Evolutionary conservation across 2,797 vertebrate genomes (phyloP).

Genomic region (Catharus ustulatus): DNA sequence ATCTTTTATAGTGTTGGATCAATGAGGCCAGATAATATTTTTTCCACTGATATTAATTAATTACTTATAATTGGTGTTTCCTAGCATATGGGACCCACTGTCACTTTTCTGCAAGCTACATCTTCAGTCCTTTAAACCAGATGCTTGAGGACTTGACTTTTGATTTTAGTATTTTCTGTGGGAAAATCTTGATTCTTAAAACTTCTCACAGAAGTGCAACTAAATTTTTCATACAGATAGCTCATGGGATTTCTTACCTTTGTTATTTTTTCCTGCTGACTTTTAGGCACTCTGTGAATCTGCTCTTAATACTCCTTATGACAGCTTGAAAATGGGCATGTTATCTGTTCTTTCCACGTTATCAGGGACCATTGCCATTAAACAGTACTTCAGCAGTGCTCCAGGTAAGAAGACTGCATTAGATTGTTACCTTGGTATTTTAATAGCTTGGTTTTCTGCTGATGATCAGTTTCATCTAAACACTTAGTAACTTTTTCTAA

Average conservation of each 20-base stretch:
- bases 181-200: not conserved
- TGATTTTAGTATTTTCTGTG: not conserved
- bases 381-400: slow-evolving; percentile 88
- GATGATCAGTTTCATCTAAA: not conserved
- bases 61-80: not conserved
- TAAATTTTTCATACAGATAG: not conserved
- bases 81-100: not conserved
- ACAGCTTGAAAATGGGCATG: slow-evolving; percentile 93
- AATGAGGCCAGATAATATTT: not conserved
- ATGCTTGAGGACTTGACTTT: not conserved
- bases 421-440: not conserved
- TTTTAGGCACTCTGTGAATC: slow-evolving; percentile 92
- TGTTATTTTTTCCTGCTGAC: not conserved
- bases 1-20: not conserved
- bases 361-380: slow-evolving; percentile 92
- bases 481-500: not conserved
- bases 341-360: slow-evolving; percentile 90
- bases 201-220: not conserved
- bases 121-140: not conserved
- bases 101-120: not conserved
- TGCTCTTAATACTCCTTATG: slow-evolving; percentile 91
- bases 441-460: not conserved
- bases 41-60: not conserved
- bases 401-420: slow-evolving; percentile 78
- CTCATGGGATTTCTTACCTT: not conserved